Base-by-base conservation (phyloP, 2,888 invertebrate genomes). In the Sarcophaga subvicina region DNA sequence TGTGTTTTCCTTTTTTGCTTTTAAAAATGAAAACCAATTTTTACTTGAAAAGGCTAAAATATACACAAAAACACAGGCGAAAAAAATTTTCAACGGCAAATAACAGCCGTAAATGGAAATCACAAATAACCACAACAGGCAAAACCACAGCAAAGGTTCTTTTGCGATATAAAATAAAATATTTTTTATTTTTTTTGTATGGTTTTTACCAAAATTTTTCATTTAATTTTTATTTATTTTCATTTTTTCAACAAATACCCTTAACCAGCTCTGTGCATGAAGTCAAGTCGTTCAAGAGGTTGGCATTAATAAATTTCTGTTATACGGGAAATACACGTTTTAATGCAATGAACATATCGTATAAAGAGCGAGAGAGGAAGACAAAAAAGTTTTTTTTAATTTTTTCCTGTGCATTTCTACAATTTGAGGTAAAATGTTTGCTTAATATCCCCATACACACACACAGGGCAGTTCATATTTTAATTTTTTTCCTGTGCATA, bases 111-210 rank as follows among this genome's bases (percentile, higher is more conserved):
- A 62, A 69, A 73, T 47, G 54, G 64, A 63, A 76, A 72, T 80
- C 70, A 70, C 49, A 64, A 88, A 83, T 62, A 80, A 84, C 87
- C 87, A 54, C 87, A 87, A 82, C 85, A 88, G 85, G 73, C 84
- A 82, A 86, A 87, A 87, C 88, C 88, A 62, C 88, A 86, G 86
- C 85, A 87, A 87, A 86, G 83, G 80, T 59, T 49, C 17, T 54
- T 83, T 80, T 75, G 77, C n/a, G 47, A 22, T 27, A 54, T 14
- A 54, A 54, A 54, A 54, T 14, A 54, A 59, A 11, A 17, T 12
- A 20, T 8, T 17, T 63, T 76, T n/a, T n/a, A n/a, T n/a, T n/a
- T 77, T 77, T 82, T 45, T 75, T 54, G 8, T 10, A 37, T 37
- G 37, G 8, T 37, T 37, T 37, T 17, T 17, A 54, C 54, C 54